Percentiles rank a stretch among this genome's conserved stretches.
These are phyloP conservation scores for Leptodactylus fuscus DNA, from an alignment of 2,113 vertebrate species.

Conservation along the genomic window DNA sequence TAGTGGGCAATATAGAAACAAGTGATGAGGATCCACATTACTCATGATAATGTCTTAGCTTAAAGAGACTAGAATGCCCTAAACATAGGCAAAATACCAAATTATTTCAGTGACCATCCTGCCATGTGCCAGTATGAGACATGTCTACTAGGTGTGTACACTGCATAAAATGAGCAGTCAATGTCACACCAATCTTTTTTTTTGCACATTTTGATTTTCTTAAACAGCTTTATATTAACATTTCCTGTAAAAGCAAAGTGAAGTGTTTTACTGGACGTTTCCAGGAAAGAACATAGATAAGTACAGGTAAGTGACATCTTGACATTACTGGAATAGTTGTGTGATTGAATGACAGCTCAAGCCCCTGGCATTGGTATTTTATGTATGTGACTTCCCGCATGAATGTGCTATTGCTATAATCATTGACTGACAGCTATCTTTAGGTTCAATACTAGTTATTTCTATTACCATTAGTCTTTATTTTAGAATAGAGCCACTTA, in stretches of 20 bases:
- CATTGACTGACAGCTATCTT: not conserved
- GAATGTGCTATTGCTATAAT: not conserved
- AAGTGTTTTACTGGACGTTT: not conserved
- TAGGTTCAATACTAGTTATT: not conserved
- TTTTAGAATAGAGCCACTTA: too few species aligned
- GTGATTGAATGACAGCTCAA: not conserved
- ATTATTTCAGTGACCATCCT: too few species aligned
- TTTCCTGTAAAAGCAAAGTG: not conserved
- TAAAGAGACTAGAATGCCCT: too few species aligned
- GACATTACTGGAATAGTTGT: conserved; percentile 29
- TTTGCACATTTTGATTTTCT: not conserved
- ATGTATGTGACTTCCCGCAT: not conserved
- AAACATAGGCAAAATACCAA: too few species aligned
- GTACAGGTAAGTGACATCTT: not conserved
- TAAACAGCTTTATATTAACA: not conserved
- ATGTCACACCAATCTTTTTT: not conserved
- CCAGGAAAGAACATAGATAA: not conserved
- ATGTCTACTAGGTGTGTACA: not conserved
- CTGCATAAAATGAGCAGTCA: not conserved
- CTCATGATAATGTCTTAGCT: too few species aligned
- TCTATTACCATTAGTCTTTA: not conserved
- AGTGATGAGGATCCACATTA: too few species aligned
- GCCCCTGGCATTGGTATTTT: not conserved
- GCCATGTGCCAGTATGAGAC: not conserved
- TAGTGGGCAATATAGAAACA: too few species aligned